Evolutionary conservation across 1,140 invertebrate species (phyloP).

Genomic region (Drosophila pseudoobscura): DNA sequence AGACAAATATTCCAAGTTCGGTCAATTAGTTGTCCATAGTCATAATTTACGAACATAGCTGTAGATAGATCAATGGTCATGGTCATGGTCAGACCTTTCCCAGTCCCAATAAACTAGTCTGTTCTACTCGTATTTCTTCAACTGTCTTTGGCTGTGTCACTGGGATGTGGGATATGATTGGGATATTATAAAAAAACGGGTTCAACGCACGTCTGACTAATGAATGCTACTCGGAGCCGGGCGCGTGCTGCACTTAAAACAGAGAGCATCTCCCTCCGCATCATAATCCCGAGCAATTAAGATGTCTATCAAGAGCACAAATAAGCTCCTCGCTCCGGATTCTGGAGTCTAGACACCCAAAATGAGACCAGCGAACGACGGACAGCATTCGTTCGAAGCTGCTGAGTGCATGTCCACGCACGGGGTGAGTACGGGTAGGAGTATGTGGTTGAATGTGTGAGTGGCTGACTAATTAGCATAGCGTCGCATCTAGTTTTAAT

Average conservation of each 20-base stretch:
- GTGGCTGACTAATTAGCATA: slow-evolving; percentile 59
- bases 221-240: slow-evolving; percentile 32
- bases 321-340: slow-evolving; percentile 29
- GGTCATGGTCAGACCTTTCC: too few species aligned
- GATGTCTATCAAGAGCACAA: slow-evolving; percentile 64
- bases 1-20: slow-evolving; percentile 52
- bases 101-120: too few species aligned
- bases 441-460: slow-evolving; percentile 8
- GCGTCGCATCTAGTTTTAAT: slow-evolving; percentile 59
- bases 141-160: background rate
- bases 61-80: slow-evolving; percentile 7
- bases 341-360: slow-evolving; percentile 60
- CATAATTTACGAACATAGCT: slow-evolving; percentile 7
- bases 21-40: slow-evolving; percentile 32
- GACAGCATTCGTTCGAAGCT: slow-evolving; percentile 27
- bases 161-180: too few species aligned
- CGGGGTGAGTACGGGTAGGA: slow-evolving; percentile 1
- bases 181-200: background rate
- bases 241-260: slow-evolving; percentile 23
- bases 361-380: slow-evolving; percentile 26
- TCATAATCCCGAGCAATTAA: slow-evolving; percentile 73
- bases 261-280: slow-evolving; percentile 16
- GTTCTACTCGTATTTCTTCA: slow-evolving; percentile 1
- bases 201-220: slow-evolving; percentile 32
- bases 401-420: background rate